These are phyloP conservation scores for Araneus ventricosus DNA, from an alignment of 1,140 invertebrate species.

Conservation along the genomic window DNA sequence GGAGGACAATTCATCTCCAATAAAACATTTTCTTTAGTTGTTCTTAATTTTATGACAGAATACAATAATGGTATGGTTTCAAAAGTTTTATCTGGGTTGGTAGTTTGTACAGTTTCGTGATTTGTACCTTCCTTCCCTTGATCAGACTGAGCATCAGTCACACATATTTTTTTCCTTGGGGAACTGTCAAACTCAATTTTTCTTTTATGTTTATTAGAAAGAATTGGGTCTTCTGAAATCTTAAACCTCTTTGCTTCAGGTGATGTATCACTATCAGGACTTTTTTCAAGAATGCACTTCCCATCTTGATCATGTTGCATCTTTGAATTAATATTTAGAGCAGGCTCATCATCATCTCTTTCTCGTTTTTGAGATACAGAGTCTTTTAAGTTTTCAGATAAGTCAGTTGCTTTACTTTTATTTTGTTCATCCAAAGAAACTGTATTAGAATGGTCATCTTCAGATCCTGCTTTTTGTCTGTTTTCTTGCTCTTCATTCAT, in stretches of 20 bases:
- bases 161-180: not conserved
- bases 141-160: not conserved
- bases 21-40: slow-evolving; percentile 78
- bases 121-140: not conserved
- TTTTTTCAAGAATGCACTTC: not conserved
- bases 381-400: not conserved
- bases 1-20: slow-evolving; percentile 83
- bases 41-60: slow-evolving; percentile 74
- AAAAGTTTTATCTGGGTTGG: not conserved
- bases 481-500: not conserved
- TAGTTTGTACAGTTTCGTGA: not conserved
- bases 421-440: not conserved
- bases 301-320: not conserved
- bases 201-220: not conserved
- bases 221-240: not conserved
- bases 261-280: not conserved
- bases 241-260: not conserved
- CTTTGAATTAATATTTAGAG: not conserved
- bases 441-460: not conserved
- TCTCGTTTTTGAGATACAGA: not conserved
- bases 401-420: not conserved
- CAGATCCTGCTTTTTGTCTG: not conserved
- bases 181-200: not conserved
- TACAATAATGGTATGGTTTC: slow-evolving; percentile 46
- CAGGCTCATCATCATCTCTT: not conserved